Evolutionary conservation across 1,140 invertebrate species (phyloP), one percentile per base, ranked within the genome.

Genomic region (Dreissena rostriformis): DNA sequence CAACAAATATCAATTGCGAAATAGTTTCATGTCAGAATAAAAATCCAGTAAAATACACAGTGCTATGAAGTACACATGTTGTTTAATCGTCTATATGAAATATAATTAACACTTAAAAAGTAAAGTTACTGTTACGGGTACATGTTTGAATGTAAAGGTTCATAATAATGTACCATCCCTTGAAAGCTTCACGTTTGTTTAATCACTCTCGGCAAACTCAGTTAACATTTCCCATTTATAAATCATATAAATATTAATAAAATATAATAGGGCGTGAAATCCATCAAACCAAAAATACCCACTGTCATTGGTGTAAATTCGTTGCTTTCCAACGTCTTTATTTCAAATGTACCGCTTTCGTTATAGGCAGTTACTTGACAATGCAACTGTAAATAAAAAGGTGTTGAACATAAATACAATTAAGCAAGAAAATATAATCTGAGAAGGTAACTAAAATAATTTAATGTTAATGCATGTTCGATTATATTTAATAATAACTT

Each of bases 231-330:
- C 39, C 8, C 39, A 39, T 39, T 39, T 39, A 39, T 39, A 39
- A 2, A 39, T 2, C 39, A 5, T 2, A 39, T 39, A 39, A 2
- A 39, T 39, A 39, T 5, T 5, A 2, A 39, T 8, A 8, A 39
- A 39, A 5, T 39, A 39, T 39, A 8, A 39, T 2, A n/a, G n/a
- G 39, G 39, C 39, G 2, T 8, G 39, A 2, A 39, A 39, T 39
- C 39, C 4, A 39, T 39, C 39, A 39, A 39, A 39, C 39, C 4
- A 39, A 39, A 12, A 52, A 74, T n/a, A 29, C 55, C 39, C n/a
- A 75, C 73, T 15, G 61, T 19, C 19, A 75, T 11, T 12, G 73
- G 73, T 24, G 51, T 28, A 19, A 75, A 49, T n/a, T 29, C 73
- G 10, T 1, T 17, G 26, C 73, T 75, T 10, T 17, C 65, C 10